Percentiles rank a stretch among this genome's conserved stretches.
phyloP scores from a whole-genome alignment of 2,113 vertebrate species.

The Notarius quadriscutis region DNA sequence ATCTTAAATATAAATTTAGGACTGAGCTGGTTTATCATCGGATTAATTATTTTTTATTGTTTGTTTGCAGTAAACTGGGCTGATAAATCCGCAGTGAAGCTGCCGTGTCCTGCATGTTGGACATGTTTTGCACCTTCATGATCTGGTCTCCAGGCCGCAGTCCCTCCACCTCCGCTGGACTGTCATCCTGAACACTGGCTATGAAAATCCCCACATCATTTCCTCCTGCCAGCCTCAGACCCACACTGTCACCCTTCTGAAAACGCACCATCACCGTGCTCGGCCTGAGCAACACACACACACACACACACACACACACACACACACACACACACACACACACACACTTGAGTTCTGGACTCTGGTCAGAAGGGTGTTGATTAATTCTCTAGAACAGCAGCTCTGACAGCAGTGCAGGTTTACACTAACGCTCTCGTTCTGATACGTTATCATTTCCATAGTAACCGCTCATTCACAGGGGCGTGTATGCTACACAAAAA shows the following conservation, averaged over 20 bases:
- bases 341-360: background rate
- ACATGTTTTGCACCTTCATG: slow-evolving; percentile 80
- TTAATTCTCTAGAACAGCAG: no score
- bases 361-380: background rate
- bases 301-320: background rate
- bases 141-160: slow-evolving; percentile 92
- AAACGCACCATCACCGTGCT: slow-evolving; percentile 93
- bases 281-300: slow-evolving; percentile 65
- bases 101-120: background rate
- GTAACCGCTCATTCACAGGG: background rate
- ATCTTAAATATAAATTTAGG: background rate
- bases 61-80: background rate
- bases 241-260: slow-evolving; percentile 92
- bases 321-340: background rate
- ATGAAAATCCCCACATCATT: slow-evolving; percentile 98
- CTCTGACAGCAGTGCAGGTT: background rate
- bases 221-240: slow-evolving; percentile 90
- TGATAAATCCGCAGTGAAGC: background rate
- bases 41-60: background rate
- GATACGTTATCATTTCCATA: background rate
- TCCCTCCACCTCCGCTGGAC: slow-evolving; percentile 88
- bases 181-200: slow-evolving; percentile 94
- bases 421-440: no score
- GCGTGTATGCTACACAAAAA: background rate
- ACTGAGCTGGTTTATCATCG: background rate